phyloP scores from a whole-genome alignment of 2,797 vertebrate genomes.

The Galagoides demidoff region DNA sequence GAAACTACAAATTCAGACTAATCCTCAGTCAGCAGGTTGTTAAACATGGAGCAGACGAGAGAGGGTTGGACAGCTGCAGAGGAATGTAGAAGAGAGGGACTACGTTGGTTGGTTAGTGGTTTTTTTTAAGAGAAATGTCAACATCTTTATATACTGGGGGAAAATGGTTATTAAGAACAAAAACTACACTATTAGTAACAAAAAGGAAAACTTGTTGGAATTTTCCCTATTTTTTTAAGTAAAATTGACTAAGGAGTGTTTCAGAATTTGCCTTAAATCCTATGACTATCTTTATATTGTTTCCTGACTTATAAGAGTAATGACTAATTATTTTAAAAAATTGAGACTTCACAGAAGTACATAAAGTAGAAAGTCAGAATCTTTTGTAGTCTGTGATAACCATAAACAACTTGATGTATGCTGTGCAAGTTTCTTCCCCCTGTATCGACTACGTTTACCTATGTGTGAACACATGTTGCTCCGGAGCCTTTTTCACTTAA shows the following conservation, averaged over 20 bases:
- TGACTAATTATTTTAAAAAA: constrained; percentile 14
- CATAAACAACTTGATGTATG: background rate
- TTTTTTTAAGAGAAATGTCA: constrained; percentile 26
- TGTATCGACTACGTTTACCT: background rate
- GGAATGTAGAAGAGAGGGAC: background rate
- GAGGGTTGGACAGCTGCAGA: background rate
- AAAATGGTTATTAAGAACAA: background rate
- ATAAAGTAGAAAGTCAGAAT: constrained; percentile 30
- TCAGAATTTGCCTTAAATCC: constrained; percentile 49
- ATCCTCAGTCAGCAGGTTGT: background rate
- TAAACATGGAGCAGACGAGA: background rate
- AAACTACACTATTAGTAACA: background rate
- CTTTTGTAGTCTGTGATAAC: constrained; percentile 3
- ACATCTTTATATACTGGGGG: background rate
- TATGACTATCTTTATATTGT: background rate
- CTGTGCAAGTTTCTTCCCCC: background rate
- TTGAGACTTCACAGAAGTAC: constrained; percentile 31
- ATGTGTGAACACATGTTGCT: background rate
- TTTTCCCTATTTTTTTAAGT: constrained; percentile 16
- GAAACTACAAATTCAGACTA: background rate
- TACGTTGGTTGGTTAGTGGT: background rate
- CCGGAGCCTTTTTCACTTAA: background rate
- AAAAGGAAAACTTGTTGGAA: constrained; percentile 35
- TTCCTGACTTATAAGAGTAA: background rate
- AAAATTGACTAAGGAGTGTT: constrained; percentile 11